Evolutionary conservation across 2,113 vertebrate genomes (phyloP), one percentile per base, ranked within the genome.

Genomic region (Recurvirostra avosetta): DNA sequence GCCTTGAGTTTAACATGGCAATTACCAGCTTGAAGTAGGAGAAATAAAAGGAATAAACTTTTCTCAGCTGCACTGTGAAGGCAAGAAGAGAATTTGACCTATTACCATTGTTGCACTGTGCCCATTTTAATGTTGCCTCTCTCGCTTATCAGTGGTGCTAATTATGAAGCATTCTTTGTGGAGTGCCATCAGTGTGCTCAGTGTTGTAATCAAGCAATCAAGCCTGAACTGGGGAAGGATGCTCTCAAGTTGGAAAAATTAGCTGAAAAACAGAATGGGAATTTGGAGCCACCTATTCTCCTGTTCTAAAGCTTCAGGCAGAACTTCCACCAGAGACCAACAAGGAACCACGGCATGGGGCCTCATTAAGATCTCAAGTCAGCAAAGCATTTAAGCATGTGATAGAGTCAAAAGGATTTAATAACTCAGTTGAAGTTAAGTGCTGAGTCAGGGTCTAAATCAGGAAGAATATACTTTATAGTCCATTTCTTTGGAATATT

Each of bases 101-200:
- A 83, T 65, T 83, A 86, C 77, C 18, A 47, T 26, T 66, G 13
- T 88, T 89, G 7, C 15, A 40, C 26, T 67, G 4, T 67, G 11
- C n/a, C 70, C 29, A 83, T 77, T 96, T 94, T 83, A 75, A 74
- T 83, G 19, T 45, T 86, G 58, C 58, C 32, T 79, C 36, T 58
- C 53, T 59, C 0, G 0, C 32, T 90, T 94, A 62, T 59, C 75
- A 71, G 38, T 55, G 34, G 5, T 58, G 38, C 23, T 94, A 93
- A 96, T 94, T 95, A 88, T 27, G 59, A 90, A 83, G 18, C 22
- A 83, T 96, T 90, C 65, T 92, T 83, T 63, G 29, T 79, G 38
- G 58, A 90, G 58, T 90, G 71, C 38, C 59, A 80, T 63, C 5
- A 86, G 2, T 53, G 25, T 1, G 3, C 40, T 91, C 49, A 75